Evolutionary conservation across 1,140 invertebrate species (phyloP).

Genomic region (Temnothorax curvispinosus): DNA sequence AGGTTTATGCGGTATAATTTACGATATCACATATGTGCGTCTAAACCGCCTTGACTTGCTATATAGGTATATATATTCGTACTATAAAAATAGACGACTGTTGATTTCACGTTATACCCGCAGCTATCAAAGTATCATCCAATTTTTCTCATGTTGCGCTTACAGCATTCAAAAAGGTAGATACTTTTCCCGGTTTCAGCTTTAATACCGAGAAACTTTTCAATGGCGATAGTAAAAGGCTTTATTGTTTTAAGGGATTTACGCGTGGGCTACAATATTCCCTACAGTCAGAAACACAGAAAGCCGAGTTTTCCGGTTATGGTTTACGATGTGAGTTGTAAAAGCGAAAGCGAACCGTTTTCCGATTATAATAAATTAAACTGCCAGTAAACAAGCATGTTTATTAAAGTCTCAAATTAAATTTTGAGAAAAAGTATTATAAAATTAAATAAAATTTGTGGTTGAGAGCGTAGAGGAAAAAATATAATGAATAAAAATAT

Average conservation of each 20-base stretch:
- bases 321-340: conserved; percentile 34
- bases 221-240: conserved; percentile 31
- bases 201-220: conserved; percentile 36
- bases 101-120: not conserved
- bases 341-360: not conserved
- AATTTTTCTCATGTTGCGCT: not conserved
- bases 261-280: conserved; percentile 40
- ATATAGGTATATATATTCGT: not conserved
- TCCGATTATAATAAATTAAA: conserved; percentile 20
- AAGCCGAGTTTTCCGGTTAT: not conserved
- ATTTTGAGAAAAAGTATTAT: not conserved
- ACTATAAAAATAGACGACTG: conserved; percentile 5
- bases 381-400: not conserved
- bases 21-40: not conserved
- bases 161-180: not conserved
- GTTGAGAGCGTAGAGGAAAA: not conserved
- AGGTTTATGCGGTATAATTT: not conserved
- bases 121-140: not conserved
- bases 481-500: conserved; percentile 3
- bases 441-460: not conserved
- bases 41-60: not conserved
- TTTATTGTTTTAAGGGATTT: conserved; percentile 49
- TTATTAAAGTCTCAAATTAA: not conserved
- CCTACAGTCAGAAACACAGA: conserved; percentile 11
- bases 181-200: not conserved